Base-by-base conservation (phyloP, 1,140 invertebrate species). In the Glossosoma conforme region DNA sequence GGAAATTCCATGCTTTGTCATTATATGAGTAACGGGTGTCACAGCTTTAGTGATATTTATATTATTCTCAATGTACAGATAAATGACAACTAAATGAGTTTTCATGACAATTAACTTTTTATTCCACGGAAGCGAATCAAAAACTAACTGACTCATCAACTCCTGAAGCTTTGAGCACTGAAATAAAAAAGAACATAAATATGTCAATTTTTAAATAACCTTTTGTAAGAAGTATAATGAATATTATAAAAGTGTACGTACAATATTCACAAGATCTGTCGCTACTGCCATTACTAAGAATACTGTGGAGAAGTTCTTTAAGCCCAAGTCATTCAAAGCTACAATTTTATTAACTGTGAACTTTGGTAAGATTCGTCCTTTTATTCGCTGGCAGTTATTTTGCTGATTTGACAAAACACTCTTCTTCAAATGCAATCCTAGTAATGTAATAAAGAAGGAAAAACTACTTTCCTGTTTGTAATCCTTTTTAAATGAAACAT, bases 311-410 rank as follows among this genome's bases (percentile, higher is more conserved):
- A 59, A 59, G 19, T 59, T 45, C 43, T 56, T 24, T 1, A 59
- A 25, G 36, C 57, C 57, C 13, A 47, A 44, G 32, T 59, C 57
- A 45, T 56, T 59, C 13, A 59, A 47, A 2, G 57, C 42, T 2
- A 36, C 18, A 9, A 59, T 56, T 49, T 59, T 59, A 47, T 44
- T 59, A 11, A 46, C 18, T 2, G 54, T 59, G 24, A 59, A 59
- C 24, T 59, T 59, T 5, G 57, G 57, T 1, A 55, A 44, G 5
- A 59, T 59, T 13, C 57, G 38, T 18, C 57, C 57, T 48, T 56
- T 59, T 11, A 59, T 56, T n/a, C 49, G 40, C 30, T 59, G 57
- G 22, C 57, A 59, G 10, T 52, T 47, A 24, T 35, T 30, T 2
- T 22, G 28, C 38, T 59, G 57, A 13, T 52, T 52, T 21, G 36